Conservation (phyloP, 2,797 vertebrate species). For the Chromobotia macracanthus region DNA sequence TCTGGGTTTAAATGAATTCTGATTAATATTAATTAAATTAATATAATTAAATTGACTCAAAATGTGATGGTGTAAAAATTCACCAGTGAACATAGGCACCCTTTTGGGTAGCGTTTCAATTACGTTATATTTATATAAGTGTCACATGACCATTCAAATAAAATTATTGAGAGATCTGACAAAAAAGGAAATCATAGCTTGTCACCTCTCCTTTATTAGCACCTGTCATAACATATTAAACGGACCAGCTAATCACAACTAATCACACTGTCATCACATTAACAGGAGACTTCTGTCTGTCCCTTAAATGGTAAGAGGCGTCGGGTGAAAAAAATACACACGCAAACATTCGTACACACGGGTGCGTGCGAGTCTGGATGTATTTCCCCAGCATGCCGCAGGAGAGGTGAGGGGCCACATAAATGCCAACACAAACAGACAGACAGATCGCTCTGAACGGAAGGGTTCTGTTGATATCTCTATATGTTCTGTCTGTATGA, state of each 20-base stretch:
- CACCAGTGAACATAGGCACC: background rate
- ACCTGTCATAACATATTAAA: conserved; percentile 10
- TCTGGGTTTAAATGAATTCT: too few relatives aligned
- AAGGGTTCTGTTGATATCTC: too few relatives aligned
- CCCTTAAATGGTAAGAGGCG: background rate
- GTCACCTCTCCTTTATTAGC: background rate
- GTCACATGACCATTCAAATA: background rate
- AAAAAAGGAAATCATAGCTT: background rate
- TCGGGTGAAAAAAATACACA: background rate
- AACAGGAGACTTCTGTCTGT: background rate
- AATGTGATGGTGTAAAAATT: background rate
- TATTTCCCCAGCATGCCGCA: background rate
- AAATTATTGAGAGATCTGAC: background rate
- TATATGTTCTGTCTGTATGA: too few relatives aligned
- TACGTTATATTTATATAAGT: background rate
- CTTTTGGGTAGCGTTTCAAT: background rate
- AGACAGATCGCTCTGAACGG: background rate
- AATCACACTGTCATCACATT: conserved; percentile 5
- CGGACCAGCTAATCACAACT: background rate
- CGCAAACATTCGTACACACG: too few relatives aligned
- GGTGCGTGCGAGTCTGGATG: background rate
- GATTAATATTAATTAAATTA: too few relatives aligned
- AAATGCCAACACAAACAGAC: background rate
- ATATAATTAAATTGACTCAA: background rate
- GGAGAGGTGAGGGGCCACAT: background rate